Percentiles rank a stretch among this genome's conserved stretches.
Evolutionary conservation across 2,888 invertebrate species (phyloP).

Genomic region (Netelia virgata): DNA sequence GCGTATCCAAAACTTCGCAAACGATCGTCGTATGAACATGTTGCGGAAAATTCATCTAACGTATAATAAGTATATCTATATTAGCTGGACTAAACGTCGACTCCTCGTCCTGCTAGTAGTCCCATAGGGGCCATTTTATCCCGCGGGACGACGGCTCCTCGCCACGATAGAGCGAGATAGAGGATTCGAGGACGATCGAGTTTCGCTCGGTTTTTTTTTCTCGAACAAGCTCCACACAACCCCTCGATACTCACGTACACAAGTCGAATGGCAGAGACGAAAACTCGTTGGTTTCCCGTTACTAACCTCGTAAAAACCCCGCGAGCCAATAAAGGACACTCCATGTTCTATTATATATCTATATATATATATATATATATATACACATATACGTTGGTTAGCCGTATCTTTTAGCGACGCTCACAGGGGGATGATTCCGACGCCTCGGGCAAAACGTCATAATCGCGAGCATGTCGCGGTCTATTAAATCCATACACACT

Average conservation of each 20-base stretch:
- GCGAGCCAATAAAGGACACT: conserved; percentile 71
- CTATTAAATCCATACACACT: conserved; percentile 30
- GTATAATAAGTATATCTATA: conserved; percentile 62
- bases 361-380: background rate
- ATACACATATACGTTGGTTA: conserved; percentile 1
- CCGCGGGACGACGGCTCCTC: conserved; percentile 75
- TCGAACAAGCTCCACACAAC: conserved; percentile 17
- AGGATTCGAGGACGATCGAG: conserved; percentile 75
- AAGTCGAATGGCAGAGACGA: background rate
- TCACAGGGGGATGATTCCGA: conserved; percentile 37
- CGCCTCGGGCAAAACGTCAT: conserved; percentile 38
- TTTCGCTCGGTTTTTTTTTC: conserved; percentile 70
- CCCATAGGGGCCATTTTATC: conserved; percentile 79
- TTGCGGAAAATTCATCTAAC: no score
- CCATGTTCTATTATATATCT: background rate
- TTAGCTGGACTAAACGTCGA: conserved; percentile 80
- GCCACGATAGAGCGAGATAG: conserved; percentile 74
- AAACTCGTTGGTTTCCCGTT: conserved; percentile 73
- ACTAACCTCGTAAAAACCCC: conserved; percentile 77
- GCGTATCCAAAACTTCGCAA: background rate
- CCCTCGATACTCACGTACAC: conserved; percentile 22
- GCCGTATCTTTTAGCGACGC: conserved; percentile 1
- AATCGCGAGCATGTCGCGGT: conserved; percentile 18
- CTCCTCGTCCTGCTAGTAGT: conserved; percentile 66
- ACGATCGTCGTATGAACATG: no score